These are phyloP conservation scores for Stichopus horrens DNA, from an alignment of 53 echinoderm and acorn worm species.

Conservation along the genomic window DNA sequence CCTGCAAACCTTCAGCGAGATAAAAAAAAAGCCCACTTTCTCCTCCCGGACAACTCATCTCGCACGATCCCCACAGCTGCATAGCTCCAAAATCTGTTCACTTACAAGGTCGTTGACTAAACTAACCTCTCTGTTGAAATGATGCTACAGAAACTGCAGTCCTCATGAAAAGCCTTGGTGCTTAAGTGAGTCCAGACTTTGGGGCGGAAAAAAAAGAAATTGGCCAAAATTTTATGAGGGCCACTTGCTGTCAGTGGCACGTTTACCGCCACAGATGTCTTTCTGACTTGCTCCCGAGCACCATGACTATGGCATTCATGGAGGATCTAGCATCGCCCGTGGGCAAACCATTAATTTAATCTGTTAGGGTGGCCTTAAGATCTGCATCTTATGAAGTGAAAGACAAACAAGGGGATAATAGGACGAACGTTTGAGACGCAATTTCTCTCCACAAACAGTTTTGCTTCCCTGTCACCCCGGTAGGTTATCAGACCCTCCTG, in stretches of 20 bases:
- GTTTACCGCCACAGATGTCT: neutral
- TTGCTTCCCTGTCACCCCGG: neutral
- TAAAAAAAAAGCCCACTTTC: neutral
- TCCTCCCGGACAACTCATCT: slow-evolving; percentile 15
- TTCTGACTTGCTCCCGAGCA: neutral
- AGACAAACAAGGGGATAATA: slow-evolving; percentile 21
- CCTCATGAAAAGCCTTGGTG: neutral
- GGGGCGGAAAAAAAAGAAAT: no score
- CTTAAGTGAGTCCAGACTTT: slow-evolving; percentile 23
- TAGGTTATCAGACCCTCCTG: slow-evolving; percentile 13
- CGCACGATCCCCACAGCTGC: slow-evolving; percentile 33
- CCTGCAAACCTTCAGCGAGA: neutral
- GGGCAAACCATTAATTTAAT: slow-evolving; percentile 20
- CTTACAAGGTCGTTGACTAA: neutral
- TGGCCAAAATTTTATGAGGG: slow-evolving; percentile 10
- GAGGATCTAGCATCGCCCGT: neutral
- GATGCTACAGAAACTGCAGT: neutral
- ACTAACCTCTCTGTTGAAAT: neutral
- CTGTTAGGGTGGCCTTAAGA: slow-evolving; percentile 33
- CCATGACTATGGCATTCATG: neutral
- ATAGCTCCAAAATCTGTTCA: neutral
- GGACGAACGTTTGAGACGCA: neutral
- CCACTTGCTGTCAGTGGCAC: neutral
- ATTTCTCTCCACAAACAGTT: neutral
- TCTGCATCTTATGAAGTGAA: neutral